Evolutionary conservation across 2,888 invertebrate genomes (phyloP).

Genomic region (Dendrolimus pini): DNA sequence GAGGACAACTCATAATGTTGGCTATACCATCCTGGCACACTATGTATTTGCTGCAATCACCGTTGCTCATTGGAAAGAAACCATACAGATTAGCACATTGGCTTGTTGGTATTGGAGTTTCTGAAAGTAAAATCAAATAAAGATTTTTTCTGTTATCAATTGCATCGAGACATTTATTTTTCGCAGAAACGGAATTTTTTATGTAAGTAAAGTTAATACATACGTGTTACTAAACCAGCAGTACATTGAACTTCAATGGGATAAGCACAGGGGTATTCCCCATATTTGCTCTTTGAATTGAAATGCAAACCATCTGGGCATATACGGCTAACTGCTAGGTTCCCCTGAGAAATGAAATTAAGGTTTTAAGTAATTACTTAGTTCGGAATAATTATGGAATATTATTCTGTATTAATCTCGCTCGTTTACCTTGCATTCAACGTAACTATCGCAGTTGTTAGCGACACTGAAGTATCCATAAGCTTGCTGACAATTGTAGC

Average conservation of each 20-base stretch:
- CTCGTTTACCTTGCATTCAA: slow-evolving; percentile 72
- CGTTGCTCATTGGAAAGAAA: slow-evolving; percentile 29
- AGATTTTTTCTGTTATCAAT: too few species aligned
- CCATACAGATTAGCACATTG: slow-evolving; percentile 35
- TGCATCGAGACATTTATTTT: too few species aligned
- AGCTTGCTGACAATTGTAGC: slow-evolving; percentile 18
- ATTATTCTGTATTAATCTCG: too few species aligned
- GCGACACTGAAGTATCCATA: slow-evolving; percentile 54
- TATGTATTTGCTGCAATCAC: slow-evolving; percentile 44
- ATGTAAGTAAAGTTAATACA: slow-evolving; percentile 9
- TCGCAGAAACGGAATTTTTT: too few species aligned
- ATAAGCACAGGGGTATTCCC: slow-evolving; percentile 84
- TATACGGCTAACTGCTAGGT: slow-evolving; percentile 77
- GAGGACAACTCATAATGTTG: slow-evolving; percentile 42
- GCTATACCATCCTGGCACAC: slow-evolving; percentile 44
- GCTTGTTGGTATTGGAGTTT: slow-evolving; percentile 12
- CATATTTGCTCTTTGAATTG: slow-evolving; percentile 76
- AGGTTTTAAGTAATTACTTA: not conserved
- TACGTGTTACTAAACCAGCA: slow-evolving; percentile 61
- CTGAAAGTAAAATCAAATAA: slow-evolving; percentile 9
- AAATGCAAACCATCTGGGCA: slow-evolving; percentile 87
- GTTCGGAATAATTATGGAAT: too few species aligned
- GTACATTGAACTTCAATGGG: slow-evolving; percentile 84
- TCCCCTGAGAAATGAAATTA: slow-evolving; percentile 48
- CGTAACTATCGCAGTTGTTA: slow-evolving; percentile 81